These are phyloP conservation scores for Acanthurus tractus DNA, from an alignment of 2,797 vertebrate species.

Conservation along the genomic window DNA sequence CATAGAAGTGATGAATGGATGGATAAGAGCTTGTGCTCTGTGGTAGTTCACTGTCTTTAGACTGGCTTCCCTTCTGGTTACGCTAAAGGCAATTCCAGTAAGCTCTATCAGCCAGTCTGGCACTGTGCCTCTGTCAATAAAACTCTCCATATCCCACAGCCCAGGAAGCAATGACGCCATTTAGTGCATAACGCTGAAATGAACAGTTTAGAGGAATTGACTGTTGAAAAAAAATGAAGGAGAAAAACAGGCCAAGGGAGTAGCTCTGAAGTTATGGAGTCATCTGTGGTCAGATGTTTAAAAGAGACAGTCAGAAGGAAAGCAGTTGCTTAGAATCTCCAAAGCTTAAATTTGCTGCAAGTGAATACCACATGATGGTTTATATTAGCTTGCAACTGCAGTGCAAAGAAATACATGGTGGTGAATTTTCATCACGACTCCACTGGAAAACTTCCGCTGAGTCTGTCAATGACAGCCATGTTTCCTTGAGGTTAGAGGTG, in stretches of 20 bases:
- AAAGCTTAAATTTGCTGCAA: too few species aligned
- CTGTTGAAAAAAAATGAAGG: slow-evolving; percentile 21
- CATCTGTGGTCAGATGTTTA: slow-evolving; percentile 29
- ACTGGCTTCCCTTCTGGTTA: slow-evolving; percentile 52
- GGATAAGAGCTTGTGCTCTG: slow-evolving; percentile 19
- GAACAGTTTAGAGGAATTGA: slow-evolving; percentile 36
- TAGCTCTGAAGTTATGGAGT: slow-evolving; percentile 21
- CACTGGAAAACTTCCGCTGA: slow-evolving; percentile 20
- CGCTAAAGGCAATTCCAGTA: slow-evolving; percentile 31
- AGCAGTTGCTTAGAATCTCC: too few species aligned
- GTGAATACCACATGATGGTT: too few species aligned
- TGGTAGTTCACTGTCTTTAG: slow-evolving; percentile 16
- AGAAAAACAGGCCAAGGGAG: slow-evolving; percentile 31
- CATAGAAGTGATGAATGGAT: neutral
- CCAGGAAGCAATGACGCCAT: slow-evolving; percentile 32
- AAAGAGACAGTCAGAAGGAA: slow-evolving; percentile 29
- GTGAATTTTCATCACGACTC: slow-evolving; percentile 19
- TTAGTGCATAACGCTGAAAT: slow-evolving; percentile 25
- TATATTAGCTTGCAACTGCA: slow-evolving; percentile 6
- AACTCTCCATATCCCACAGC: slow-evolving; percentile 45
- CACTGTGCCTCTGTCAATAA: slow-evolving; percentile 61
- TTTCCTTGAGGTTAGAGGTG: slow-evolving; percentile 29
- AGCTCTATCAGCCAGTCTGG: slow-evolving; percentile 38
- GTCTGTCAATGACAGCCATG: slow-evolving; percentile 16
- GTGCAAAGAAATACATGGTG: neutral